Base-by-base conservation (phyloP, 2,888 invertebrate species). In the Crepidodera aurea region DNA sequence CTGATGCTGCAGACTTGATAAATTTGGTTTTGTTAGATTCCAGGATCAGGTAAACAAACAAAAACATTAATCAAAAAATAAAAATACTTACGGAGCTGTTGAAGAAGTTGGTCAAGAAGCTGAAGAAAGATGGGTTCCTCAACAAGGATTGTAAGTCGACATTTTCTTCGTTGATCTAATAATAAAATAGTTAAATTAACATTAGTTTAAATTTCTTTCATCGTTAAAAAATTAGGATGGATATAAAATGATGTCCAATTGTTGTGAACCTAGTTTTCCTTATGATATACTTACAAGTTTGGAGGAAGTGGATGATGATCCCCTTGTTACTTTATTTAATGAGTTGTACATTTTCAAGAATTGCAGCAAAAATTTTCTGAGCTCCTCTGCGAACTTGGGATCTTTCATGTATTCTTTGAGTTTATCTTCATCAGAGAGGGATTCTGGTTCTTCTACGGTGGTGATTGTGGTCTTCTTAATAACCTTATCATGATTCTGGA, bases 281-380 rank as follows among this genome's bases (percentile, higher is more conserved):
- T n/a, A n/a, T n/a, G n/a, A n/a, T n/a, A n/a, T n/a, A 48, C 16
- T 48, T 48, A 48, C 48, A 8, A 7, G 5, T 12, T 19, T 44
- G 1, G 44, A 44, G 22, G 15, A 6, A 13, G 46, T 46, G 5
- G 46, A 15, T n/a, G n/a, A n/a, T n/a, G n/a, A n/a, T n/a, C 37
- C 51, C 22, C 19, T n/a, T 40, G 18, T 27, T 13, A 19, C 29
- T 22, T 18, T 19, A 18, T 55, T 27, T 8, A 55, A 10, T 7
- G 16, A 5, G 18, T 44, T 55, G 44, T 29, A 55, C 15, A 55
- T 27, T 42, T 29, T 15, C 32, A 55, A 44, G 32, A 56, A 64
- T 37, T 64, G 57, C 1, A 12, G 15, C 10, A 55, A 13, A 13
- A 65, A 65, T 62, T 65, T 15, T 29, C 54, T 29, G 34, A 65